phyloP scores from a whole-genome alignment of 2,797 vertebrate genomes.

The Hoplostethus atlanticus region DNA sequence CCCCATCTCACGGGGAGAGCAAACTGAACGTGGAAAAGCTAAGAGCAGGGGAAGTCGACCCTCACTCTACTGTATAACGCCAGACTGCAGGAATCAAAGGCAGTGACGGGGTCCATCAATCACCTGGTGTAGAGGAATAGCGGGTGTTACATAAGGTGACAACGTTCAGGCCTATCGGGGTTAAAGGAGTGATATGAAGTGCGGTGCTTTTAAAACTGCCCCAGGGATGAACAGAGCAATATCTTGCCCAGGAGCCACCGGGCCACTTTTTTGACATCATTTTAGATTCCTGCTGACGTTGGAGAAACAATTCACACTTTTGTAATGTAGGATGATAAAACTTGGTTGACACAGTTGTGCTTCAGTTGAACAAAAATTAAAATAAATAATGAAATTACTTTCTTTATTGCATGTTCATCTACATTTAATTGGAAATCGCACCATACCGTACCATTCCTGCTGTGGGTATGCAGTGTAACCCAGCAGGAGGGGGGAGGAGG shows the following conservation, averaged over 20 bases:
- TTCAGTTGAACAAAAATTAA: background rate
- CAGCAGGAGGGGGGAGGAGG: conserved; percentile 6
- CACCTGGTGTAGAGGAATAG: conserved; percentile 36
- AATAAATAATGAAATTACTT: conserved; percentile 1
- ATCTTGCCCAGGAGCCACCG: conserved; percentile 4
- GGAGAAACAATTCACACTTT: conserved; percentile 11
- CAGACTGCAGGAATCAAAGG: conserved; percentile 38
- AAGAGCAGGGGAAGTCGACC: conserved; percentile 42
- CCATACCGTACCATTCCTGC: too few relatives aligned
- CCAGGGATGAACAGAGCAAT: conserved; percentile 26
- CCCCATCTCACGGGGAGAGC: conserved; percentile 21
- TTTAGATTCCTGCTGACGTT: conserved; percentile 21
- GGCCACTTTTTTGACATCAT: background rate
- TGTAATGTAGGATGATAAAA: conserved; percentile 6
- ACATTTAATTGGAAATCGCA: background rate
- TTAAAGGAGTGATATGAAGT: conserved; percentile 40
- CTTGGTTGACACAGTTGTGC: background rate
- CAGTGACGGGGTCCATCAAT: conserved; percentile 61
- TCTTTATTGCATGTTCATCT: background rate
- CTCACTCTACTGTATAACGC: conserved; percentile 41
- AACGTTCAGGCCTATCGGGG: conserved; percentile 51
- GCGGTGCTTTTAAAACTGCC: conserved; percentile 18
- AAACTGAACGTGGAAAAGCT: conserved; percentile 4
- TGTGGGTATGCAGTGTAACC: too few relatives aligned
- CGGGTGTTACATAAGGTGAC: conserved; percentile 51